These are phyloP conservation scores for Coenobita brevimanus DNA, from an alignment of 1,140 invertebrate species.

Conservation along the genomic window DNA sequence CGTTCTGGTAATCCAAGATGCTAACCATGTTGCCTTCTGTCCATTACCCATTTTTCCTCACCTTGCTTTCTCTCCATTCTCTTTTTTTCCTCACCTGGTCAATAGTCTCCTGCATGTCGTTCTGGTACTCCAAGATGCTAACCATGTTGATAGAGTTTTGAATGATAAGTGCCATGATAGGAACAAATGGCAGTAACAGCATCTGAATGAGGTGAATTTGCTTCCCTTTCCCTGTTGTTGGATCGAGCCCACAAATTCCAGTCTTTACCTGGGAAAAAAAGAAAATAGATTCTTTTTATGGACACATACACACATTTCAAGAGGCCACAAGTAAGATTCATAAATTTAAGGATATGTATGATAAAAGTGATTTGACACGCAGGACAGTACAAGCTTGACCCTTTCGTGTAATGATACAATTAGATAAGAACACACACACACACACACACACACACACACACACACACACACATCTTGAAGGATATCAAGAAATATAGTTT, in stretches of 20 bases:
- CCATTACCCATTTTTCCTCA: not conserved
- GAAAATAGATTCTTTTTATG: too few species aligned
- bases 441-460: too few species aligned
- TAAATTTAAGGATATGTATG: too few species aligned
- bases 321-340: too few species aligned
- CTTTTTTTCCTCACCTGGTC: slow-evolving; percentile 18
- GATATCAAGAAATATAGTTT: too few species aligned
- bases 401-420: too few species aligned
- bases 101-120: slow-evolving; percentile 40
- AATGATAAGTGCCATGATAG: slow-evolving; percentile 62
- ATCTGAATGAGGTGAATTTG: slow-evolving; percentile 60
- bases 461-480: too few species aligned
- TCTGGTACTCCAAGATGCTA: slow-evolving; percentile 52
- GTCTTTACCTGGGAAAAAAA: slow-evolving; percentile 44
- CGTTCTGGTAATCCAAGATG: not conserved
- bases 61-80: not conserved
- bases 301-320: too few species aligned
- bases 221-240: slow-evolving; percentile 56
- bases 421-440: too few species aligned
- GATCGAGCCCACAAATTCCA: slow-evolving; percentile 47
- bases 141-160: slow-evolving; percentile 63
- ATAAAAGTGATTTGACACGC: too few species aligned
- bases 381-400: too few species aligned
- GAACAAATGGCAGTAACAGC: slow-evolving; percentile 55
- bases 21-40: not conserved